Evolutionary conservation across 2,113 vertebrate genomes (phyloP), one percentile per base, ranked within the genome.

Genomic region (Callaeas wilsoni): DNA sequence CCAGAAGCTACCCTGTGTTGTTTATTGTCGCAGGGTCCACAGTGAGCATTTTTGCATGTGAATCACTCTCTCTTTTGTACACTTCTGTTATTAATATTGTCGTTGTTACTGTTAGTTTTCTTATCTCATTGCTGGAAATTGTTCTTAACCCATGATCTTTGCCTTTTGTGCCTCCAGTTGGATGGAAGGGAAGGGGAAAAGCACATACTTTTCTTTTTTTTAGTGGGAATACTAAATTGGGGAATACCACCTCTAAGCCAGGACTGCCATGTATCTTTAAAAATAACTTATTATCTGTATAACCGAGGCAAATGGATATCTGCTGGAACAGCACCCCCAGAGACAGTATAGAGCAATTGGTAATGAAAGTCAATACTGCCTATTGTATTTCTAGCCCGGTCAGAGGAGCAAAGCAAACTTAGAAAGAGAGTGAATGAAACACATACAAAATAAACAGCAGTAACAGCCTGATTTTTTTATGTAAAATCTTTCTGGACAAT

Each of bases 21-120:
- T 33, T 87, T 52, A 44, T 59, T 68, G 27, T 37, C 3, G 0
- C 0, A 0, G 14, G 4, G 10, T 62, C 33, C 62, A 15, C 47
- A 16, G 12, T 62, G 23, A 53, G 29, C 29, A n/a, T 39, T 78
- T 78, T 14, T 62, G 18, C 6, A 60, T 37, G 46, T 29, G 33
- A 52, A n/a, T 46, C 23, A 62, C 39, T 16, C 27, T 73, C 37
- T 60, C 33, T 53, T 62, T 70, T 39, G 39, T 53, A 46, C 6
- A 53, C 4, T 35, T 49, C 52, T 52, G 4, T 37, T 16, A 46
- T 25, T 62, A 30, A 30, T 55, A n/a, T 56, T 30, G 11, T 41
- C 49, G 21, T 9, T 80, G 21, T 35, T 42, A 49, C 21, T 32
- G 6, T 64, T 63, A 1, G 2, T 63, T 80, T 79, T 70, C 20